Base-by-base conservation (phyloP, 2,113 vertebrate species). In the Emydocephalus ijimae region DNA sequence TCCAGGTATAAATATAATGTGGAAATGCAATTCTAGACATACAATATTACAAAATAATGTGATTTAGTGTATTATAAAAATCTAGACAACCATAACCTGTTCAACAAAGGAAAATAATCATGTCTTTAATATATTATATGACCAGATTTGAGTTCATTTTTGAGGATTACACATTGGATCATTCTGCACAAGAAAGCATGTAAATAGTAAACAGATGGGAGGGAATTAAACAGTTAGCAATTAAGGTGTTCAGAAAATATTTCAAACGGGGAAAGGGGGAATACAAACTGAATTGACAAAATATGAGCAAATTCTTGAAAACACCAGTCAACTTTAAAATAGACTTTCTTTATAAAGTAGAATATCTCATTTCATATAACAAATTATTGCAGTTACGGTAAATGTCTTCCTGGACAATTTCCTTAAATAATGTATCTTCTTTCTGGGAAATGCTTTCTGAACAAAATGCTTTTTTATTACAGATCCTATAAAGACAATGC, bases 391-490 rank as follows among this genome's bases (percentile, higher is more conserved):
- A 12, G 24, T 48, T 23, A 15, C 11, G 43, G 57, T 54, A 57
- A 92, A 48, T n/a, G 61, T 56, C 55, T 89, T 45, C 26, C 4
- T n/a, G 69, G 20, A 86, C 29, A 43, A 57, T 54, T 85, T 92
- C 87, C 88, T 89, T 94, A 90, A 89, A 61, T 94, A 88, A 95
- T 94, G 88, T n/a, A 85, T 87, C 81, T 39, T 2, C 50, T 50
- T 92, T 89, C 39, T 29, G 57, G 90, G 93, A 94, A 96, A 88
- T 85, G 26, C 56, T 89, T 95, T 69, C 54, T 87, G 56, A 94
- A 88, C 74, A 93, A 85, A 54, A 45, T 85, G 61, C 85, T 88
- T 26, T 12, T 89, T 93, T 45, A 90, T 93, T 91, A 48, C 85
- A 95, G 91, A 54, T 43, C 24, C n/a, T 48, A 39, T 87, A 21